Evolutionary conservation across 92 coral and sea anemone species (phyloP).

Genomic region (Epizoanthus ramosus): DNA sequence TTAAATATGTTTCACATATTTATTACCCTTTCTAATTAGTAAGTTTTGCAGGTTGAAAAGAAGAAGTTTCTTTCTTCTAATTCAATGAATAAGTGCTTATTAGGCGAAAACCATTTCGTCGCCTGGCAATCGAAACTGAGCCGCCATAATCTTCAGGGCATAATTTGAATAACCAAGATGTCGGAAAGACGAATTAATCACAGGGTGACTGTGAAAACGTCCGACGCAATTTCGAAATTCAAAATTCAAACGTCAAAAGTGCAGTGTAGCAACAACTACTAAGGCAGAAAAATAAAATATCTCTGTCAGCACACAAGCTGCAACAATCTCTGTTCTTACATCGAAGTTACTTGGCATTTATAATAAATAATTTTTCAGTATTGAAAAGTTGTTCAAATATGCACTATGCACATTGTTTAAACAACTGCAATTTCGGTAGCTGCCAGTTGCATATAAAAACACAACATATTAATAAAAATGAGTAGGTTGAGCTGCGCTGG

Average conservation of each 20-base stretch:
- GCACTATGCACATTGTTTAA: too few species aligned
- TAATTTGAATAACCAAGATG: slow-evolving; percentile 11
- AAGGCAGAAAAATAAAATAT: neutral
- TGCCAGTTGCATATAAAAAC: neutral
- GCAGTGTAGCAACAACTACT: neutral
- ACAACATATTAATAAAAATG: neutral
- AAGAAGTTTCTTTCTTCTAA: neutral
- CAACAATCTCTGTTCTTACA: neutral
- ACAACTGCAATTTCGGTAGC: too few species aligned
- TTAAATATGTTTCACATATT: neutral
- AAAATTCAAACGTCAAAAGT: neutral
- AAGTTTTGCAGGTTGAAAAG: neutral
- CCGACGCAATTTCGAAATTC: neutral
- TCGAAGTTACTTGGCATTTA: neutral
- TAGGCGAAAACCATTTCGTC: neutral
- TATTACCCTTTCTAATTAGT: neutral
- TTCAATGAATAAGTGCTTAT: slow-evolving; percentile 13
- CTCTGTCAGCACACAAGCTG: neutral
- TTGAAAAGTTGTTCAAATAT: neutral
- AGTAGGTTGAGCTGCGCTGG: too few species aligned
- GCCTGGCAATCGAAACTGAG: neutral
- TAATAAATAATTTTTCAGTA: neutral
- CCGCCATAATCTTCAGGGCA: neutral
- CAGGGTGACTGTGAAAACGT: neutral
- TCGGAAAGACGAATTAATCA: neutral